A percentile compares a stretch with the other conserved stretches of the same genome.
phyloP scores from a whole-genome alignment of 2,797 vertebrate genomes.

The Poecilia gillii region DNA sequence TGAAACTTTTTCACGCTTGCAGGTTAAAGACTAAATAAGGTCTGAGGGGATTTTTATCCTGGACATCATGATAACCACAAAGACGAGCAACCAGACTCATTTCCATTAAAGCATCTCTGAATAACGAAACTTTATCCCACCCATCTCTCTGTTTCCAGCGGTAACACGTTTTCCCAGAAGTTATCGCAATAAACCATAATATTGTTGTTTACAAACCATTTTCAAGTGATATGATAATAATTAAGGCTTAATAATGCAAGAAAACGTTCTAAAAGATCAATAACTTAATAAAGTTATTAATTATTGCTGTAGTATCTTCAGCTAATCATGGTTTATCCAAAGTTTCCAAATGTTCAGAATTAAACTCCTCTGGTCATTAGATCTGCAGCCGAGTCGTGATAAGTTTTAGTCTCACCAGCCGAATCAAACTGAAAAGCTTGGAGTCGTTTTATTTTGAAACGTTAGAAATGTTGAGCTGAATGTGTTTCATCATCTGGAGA shows the following conservation, averaged over 20 bases:
- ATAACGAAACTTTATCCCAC: no score
- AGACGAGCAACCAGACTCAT: background rate
- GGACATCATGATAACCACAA: background rate
- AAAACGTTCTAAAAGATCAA: no score
- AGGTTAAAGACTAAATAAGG: background rate
- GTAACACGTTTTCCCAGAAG: no score
- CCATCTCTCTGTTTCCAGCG: no score
- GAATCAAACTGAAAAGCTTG: background rate
- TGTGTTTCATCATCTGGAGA: background rate
- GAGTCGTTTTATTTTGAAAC: background rate
- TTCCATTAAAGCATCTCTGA: no score
- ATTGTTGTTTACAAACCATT: no score
- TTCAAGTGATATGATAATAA: no score
- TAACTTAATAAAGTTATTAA: no score
- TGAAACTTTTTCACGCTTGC: background rate
- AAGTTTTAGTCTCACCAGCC: background rate
- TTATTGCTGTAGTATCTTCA: background rate
- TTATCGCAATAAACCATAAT: no score
- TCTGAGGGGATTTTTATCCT: background rate
- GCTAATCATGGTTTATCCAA: background rate
- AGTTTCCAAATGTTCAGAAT: no score
- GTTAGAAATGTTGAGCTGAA: background rate
- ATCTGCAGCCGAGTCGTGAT: background rate
- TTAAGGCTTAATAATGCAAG: no score
- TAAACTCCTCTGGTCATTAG: no score